A percentile compares a stretch with the other conserved stretches of the same genome.
Evolutionary conservation across 2,797 vertebrate genomes (phyloP).

Genomic region (Vultur gryphus): DNA sequence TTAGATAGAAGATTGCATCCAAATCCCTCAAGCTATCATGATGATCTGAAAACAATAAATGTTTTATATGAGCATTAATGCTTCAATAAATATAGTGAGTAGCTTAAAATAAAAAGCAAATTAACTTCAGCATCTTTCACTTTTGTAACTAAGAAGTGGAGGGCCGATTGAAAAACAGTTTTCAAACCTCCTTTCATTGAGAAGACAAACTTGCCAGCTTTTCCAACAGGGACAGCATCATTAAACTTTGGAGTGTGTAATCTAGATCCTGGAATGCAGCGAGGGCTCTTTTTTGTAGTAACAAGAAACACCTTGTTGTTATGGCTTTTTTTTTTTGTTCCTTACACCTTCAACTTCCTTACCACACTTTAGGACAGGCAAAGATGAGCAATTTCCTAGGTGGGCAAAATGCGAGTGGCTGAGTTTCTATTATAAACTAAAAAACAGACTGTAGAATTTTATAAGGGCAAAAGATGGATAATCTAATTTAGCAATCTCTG

Average conservation of each 20-base stretch:
- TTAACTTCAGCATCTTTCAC: background rate
- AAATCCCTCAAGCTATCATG: background rate
- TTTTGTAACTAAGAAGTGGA: background rate
- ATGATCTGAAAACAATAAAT: constrained; percentile 7
- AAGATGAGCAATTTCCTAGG: background rate
- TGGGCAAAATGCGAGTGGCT: background rate
- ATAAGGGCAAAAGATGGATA: background rate
- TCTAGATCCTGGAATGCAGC: background rate
- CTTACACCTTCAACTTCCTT: background rate
- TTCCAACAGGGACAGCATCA: background rate
- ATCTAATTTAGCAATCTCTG: background rate
- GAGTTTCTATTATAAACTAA: background rate
- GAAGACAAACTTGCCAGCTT: background rate
- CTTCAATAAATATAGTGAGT: background rate
- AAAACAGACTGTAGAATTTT: background rate
- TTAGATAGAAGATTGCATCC: background rate
- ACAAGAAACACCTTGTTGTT: background rate
- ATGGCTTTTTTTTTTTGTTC: background rate
- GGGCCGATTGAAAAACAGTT: background rate
- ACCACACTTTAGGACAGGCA: background rate
- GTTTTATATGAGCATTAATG: background rate
- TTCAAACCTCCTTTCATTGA: background rate
- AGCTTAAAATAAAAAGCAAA: background rate
- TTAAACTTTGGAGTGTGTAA: background rate
- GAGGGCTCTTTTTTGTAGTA: background rate